A percentile compares a stretch with the other conserved stretches of the same genome.
Conservation (phyloP, 2,113 vertebrate genomes). For the Mesitornis unicolor region DNA sequence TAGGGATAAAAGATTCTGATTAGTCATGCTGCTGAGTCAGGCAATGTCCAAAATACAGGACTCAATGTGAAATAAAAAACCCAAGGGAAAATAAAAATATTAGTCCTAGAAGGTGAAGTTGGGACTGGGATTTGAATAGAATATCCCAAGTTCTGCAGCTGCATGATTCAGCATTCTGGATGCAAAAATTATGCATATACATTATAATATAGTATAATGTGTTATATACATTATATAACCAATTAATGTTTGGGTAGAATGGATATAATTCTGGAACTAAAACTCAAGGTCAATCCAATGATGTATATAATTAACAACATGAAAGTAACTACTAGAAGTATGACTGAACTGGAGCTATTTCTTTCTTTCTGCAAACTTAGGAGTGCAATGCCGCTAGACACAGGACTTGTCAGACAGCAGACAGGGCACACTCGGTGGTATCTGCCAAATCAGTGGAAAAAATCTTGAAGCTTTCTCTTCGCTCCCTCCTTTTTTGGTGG, state of each 20-base stretch:
- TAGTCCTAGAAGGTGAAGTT: background rate
- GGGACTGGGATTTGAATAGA: background rate
- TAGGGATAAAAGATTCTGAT: background rate
- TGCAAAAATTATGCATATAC: background rate
- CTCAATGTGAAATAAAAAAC: background rate
- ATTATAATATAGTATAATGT: background rate
- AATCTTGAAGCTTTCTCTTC: background rate
- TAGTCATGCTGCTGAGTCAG: background rate
- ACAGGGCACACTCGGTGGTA: constrained; percentile 39
- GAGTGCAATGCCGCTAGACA: background rate
- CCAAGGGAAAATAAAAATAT: background rate
- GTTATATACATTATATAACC: background rate
- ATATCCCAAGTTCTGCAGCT: background rate
- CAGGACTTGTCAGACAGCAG: background rate
- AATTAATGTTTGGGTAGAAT: background rate
- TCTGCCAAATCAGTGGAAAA: background rate
- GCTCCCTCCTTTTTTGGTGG: background rate
- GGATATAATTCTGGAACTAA: background rate
- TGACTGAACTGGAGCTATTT: background rate
- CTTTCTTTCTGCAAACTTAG: background rate
- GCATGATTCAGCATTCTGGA: constrained; percentile 50
- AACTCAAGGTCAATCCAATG: constrained; percentile 30
- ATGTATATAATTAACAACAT: background rate
- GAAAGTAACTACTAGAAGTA: background rate
- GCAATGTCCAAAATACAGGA: background rate